Evolutionary conservation across 2,113 vertebrate genomes (phyloP), one percentile per base, ranked within the genome.

Genomic region (Ctenodactylus gundi): DNA sequence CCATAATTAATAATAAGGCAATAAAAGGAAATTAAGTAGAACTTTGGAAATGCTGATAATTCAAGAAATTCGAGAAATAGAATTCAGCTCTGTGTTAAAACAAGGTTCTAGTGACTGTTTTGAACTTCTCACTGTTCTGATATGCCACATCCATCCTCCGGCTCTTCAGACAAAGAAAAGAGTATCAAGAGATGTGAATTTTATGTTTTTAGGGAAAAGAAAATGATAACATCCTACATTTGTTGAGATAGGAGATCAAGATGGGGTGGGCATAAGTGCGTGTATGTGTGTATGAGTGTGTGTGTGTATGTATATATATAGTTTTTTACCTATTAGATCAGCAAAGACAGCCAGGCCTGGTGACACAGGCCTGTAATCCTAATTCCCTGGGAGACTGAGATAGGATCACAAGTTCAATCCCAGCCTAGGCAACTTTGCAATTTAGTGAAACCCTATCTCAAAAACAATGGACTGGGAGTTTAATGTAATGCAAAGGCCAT

Each of bases 171-270:
- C 46, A 70, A 55, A 91, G 34, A 95, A 85, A 78, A 6, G 55
- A 6, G 55, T 21, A n/a, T 46, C 73, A 65, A 89, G 25, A 83
- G 25, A 51, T 44, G 27, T 58, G 60, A 51, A 93, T 73, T 92
- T 97, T 51, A 75, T 96, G 62, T 57, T 86, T 95, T 95, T 64
- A 90, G 73, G 34, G 20, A 75, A 70, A 82, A 90, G 12, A 91
- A 92, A 92, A 83, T 78, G 80, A 80, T 64, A 93, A 80, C 51
- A 86, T 77, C 67, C 46, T 88, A 46, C 18, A 64, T 85, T 94
- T 94, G 87, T 88, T 93, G 36, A 91, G 65, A 55, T 31, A 96
- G 53, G n/a, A 82, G 70, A 58, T 93, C 76, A 78, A 90, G 46
- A 67, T 49, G 68, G 55, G 23, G 17, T 58, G 15, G 76, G 23